Evolutionary conservation across 2,888 invertebrate genomes (phyloP).

Genomic region (Acrocyrtus sp.): DNA sequence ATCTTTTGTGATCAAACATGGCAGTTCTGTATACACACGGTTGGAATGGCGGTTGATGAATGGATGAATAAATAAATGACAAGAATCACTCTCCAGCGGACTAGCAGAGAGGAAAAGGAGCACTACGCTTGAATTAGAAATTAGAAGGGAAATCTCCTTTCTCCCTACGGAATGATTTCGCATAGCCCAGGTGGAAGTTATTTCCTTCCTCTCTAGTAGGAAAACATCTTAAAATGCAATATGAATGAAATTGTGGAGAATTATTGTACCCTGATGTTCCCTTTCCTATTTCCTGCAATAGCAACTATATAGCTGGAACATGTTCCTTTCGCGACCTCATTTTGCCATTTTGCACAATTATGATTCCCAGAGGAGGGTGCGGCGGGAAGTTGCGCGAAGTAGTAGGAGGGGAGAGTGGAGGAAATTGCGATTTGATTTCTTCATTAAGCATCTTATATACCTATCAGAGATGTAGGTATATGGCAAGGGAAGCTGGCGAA

Average conservation of each 20-base stretch:
- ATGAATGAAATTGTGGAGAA: constrained; percentile 4
- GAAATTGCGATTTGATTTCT: constrained; percentile 46
- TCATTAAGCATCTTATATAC: constrained; percentile 15
- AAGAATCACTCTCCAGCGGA: constrained; percentile 13
- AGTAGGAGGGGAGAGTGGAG: constrained; percentile 7
- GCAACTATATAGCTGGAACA: too few relatives aligned
- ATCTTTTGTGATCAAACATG: constrained; percentile 20
- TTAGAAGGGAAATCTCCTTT: constrained; percentile 7
- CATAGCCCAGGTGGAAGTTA: constrained; percentile 28
- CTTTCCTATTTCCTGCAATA: too few relatives aligned
- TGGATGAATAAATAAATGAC: constrained; percentile 42
- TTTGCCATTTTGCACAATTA: constrained; percentile 9
- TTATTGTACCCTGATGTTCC: neutral
- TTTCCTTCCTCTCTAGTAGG: constrained; percentile 15
- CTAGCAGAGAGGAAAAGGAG: too few relatives aligned
- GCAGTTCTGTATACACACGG: too few relatives aligned
- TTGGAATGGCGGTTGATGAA: constrained; percentile 38
- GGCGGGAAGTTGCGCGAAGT: constrained; percentile 2
- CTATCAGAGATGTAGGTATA: too few relatives aligned
- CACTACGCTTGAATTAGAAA: constrained; percentile 34
- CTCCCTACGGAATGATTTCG: constrained; percentile 25
- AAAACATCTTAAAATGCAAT: too few relatives aligned
- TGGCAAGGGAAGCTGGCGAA: too few relatives aligned
- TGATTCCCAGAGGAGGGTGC: neutral
- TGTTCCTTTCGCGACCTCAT: constrained; percentile 23